Conservation (phyloP, 2,888 invertebrate genomes). For the Drosophila paucipuncta region DNA sequence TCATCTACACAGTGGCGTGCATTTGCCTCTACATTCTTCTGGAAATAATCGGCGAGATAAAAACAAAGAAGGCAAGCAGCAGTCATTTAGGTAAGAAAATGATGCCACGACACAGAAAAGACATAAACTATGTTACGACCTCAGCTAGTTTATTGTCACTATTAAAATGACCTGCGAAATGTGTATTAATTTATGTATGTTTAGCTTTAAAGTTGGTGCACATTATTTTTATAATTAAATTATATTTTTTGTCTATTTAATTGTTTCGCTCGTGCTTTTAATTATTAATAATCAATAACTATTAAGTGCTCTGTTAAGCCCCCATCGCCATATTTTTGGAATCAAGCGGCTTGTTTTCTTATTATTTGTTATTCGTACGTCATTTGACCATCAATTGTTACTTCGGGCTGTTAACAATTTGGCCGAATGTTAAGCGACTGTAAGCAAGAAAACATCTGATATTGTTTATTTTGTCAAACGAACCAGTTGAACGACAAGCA, state of each 20-base stretch:
- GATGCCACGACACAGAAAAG: constrained; percentile 29
- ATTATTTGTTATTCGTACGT: not conserved
- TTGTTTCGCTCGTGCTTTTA: not conserved
- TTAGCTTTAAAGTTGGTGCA: not conserved
- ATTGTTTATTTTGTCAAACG: constrained; percentile 12
- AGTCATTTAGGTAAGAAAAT: constrained; percentile 26
- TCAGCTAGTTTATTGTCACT: constrained; percentile 65
- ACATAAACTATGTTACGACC: constrained; percentile 38
- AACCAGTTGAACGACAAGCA: constrained; percentile 8
- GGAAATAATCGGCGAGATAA: constrained; percentile 50
- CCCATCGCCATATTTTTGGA: not conserved
- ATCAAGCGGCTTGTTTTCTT: not conserved
- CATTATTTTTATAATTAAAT: not conserved
- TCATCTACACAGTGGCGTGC: constrained; percentile 69
- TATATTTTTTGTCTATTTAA: not conserved
- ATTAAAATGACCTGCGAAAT: constrained; percentile 18
- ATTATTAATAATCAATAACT: not conserved
- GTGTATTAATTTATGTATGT: not conserved
- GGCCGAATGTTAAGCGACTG: not conserved
- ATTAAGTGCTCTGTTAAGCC: not conserved
- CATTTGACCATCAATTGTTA: not conserved
- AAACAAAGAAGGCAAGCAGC: constrained; percentile 3
- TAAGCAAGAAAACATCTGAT: constrained; percentile 19
- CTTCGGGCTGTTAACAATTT: not conserved
- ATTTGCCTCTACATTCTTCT: constrained; percentile 60